Evolutionary conservation across 2,888 invertebrate genomes (phyloP), one percentile per base, ranked within the genome.

Genomic region (Emmelina monodactyla): DNA sequence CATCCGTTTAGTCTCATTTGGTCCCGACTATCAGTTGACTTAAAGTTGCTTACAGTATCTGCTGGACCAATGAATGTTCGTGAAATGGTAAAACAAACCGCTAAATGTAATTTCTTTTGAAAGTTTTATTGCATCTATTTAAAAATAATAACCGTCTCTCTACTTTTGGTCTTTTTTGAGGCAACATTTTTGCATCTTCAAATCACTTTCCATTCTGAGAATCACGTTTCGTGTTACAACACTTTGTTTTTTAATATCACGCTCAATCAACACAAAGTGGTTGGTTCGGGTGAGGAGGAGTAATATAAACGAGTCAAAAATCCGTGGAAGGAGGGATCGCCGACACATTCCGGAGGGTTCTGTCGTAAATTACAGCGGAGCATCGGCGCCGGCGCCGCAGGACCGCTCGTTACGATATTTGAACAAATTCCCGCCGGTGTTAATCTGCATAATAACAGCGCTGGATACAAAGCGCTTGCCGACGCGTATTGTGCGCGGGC

Each of bases 381-480:
- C 61, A 59, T 59, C 70, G 71, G 70, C 70, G 75, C 72, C 72
- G 75, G 71, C 75, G 78, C 72, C 64, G 68, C 66, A 69, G 73
- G 66, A 66, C 63, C 56, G 72, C 79, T 78, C 70, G 79, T 79
- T 78, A 79, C 72, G 78, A 75, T 78, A 73, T 76, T 73, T 76
- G 78, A 75, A 79, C 79, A 76, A 76, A 78, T 78, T 78, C 79
- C 78, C 75, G 75, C 59, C 73, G 75, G 78, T 78, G 79, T 76
- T 76, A 76, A 79, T 79, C 79, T 79, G 79, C 79, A 79, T 79
- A 79, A 79, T 79, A 78, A 76, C 72, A 76, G 70, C 75, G 67
- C 63, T 66, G 58, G 64, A 57, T 60, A 72, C 75, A 76, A 76
- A 76, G 75, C 69, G 65, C 55, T 63, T 59, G 75, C 78, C 71